A percentile compares a stretch with the other conserved stretches of the same genome.
Evolutionary conservation across 2,797 vertebrate species (phyloP).

Genomic region (Macrochelys suwanniensis): DNA sequence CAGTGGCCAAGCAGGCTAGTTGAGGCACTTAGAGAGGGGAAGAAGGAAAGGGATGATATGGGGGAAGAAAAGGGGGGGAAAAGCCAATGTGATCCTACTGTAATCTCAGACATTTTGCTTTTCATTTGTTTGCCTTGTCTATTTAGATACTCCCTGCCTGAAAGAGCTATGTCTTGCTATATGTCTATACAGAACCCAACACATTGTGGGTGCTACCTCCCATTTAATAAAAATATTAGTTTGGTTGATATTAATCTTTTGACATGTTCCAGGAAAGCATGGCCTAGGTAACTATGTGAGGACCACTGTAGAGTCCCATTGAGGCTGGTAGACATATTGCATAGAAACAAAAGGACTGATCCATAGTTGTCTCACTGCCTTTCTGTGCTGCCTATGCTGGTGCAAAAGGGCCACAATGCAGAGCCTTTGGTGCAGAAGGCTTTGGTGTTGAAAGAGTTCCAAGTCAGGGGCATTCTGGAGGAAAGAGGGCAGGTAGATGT

Average conservation of each 20-base stretch:
- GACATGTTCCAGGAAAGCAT: neutral
- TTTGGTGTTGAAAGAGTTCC: neutral
- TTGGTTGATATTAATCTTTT: neutral
- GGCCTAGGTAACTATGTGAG: neutral
- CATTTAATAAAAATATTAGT: neutral
- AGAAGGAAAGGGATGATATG: too few relatives aligned
- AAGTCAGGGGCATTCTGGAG: neutral
- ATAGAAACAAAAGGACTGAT: neutral
- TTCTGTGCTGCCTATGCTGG: neutral
- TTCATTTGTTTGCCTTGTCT: neutral
- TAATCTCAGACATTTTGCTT: neutral
- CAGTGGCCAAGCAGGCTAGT: too few relatives aligned
- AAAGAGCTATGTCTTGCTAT: neutral
- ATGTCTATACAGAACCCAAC: neutral
- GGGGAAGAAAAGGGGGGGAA: too few relatives aligned
- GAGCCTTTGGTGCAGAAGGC: neutral
- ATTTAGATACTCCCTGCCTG: neutral
- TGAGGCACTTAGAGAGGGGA: too few relatives aligned
- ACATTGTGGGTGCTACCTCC: neutral
- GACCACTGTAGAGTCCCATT: neutral
- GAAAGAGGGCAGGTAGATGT: neutral
- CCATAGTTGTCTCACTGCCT: neutral
- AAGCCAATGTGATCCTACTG: neutral
- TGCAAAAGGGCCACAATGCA: neutral
- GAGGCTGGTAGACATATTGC: neutral